A percentile compares a stretch with the other conserved stretches of the same genome.
Conservation (phyloP, 1,140 invertebrate genomes). For the Lasioglossum baleicum region DNA sequence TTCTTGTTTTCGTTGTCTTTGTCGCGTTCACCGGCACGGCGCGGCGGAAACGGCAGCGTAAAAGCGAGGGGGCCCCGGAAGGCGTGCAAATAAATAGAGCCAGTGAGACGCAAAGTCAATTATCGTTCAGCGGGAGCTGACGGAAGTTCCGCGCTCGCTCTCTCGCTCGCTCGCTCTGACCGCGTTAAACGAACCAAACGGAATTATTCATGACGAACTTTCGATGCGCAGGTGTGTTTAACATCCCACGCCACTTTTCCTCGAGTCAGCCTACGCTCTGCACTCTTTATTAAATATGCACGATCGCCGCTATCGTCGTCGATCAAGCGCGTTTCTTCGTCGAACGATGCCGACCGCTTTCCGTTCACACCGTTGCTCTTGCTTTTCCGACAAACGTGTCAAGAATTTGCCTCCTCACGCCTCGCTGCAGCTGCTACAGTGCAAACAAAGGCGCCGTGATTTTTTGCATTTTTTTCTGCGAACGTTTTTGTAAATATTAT, state of each 20-base stretch:
- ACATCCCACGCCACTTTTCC: slow-evolving; percentile 48
- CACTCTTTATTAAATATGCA: slow-evolving; percentile 49
- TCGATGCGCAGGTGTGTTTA: slow-evolving; percentile 58
- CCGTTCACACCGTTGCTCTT: background rate
- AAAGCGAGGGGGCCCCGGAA: background rate
- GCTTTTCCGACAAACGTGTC: background rate
- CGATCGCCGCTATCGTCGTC: slow-evolving; percentile 20
- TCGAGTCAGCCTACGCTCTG: background rate
- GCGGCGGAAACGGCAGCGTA: background rate
- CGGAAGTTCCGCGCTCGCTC: slow-evolving; percentile 26
- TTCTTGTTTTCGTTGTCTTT: slow-evolving; percentile 30
- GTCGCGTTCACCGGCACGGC: slow-evolving; percentile 1
- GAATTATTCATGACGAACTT: slow-evolving; percentile 65
- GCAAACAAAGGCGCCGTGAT: background rate
- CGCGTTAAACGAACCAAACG: slow-evolving; percentile 48
- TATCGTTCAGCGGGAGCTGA: slow-evolving; percentile 29
- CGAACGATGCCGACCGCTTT: background rate
- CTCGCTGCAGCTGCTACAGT: background rate
- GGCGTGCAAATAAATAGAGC: slow-evolving; percentile 54
- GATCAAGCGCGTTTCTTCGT: slow-evolving; percentile 5
- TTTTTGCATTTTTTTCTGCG: background rate
- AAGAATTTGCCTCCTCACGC: background rate
- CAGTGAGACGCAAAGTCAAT: slow-evolving; percentile 57
- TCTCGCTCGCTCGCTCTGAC: background rate
- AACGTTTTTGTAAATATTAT: background rate